Percentiles rank a stretch among this genome's conserved stretches.
phyloP scores from a whole-genome alignment of 2,797 vertebrate species.

The Chanos chanos region DNA sequence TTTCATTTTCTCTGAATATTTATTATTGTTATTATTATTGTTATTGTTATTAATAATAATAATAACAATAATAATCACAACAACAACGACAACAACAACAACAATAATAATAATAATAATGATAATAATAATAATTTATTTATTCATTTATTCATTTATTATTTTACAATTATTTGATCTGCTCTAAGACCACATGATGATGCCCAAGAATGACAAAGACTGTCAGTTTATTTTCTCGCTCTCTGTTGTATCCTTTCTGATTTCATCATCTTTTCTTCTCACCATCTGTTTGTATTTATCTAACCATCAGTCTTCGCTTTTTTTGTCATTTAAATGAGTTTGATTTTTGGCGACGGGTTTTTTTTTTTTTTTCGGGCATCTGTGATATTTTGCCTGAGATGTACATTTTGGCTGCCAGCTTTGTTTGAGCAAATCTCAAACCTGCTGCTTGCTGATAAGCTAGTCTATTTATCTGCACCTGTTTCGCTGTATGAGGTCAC shows the following conservation, averaged over 20 bases:
- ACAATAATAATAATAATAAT: not conserved
- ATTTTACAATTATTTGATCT: not conserved
- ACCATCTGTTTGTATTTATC: slow-evolving; percentile 45
- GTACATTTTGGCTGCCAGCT: too few species aligned
- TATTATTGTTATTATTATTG: slow-evolving; percentile 5
- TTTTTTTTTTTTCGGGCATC: slow-evolving; percentile 8
- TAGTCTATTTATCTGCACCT: slow-evolving; percentile 36
- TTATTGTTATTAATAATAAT: not conserved
- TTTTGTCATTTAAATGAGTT: too few species aligned
- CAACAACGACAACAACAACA: not conserved
- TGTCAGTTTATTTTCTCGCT: not conserved
- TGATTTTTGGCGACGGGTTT: too few species aligned
- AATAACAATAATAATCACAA: not conserved
- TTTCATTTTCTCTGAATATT: too few species aligned
- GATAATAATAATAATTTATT: not conserved
- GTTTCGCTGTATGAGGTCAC: slow-evolving; percentile 6
- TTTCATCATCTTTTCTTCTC: slow-evolving; percentile 26
- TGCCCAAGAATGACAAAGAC: not conserved
- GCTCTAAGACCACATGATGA: not conserved
- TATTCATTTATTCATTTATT: not conserved
- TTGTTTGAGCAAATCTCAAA: slow-evolving; percentile 12
- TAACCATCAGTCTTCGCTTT: too few species aligned
- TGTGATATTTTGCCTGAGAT: too few species aligned
- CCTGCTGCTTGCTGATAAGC: slow-evolving; percentile 40
- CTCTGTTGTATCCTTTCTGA: slow-evolving; percentile 12